Evolutionary conservation across 2,888 invertebrate species (phyloP).

Genomic region (Phorcus lineatus): DNA sequence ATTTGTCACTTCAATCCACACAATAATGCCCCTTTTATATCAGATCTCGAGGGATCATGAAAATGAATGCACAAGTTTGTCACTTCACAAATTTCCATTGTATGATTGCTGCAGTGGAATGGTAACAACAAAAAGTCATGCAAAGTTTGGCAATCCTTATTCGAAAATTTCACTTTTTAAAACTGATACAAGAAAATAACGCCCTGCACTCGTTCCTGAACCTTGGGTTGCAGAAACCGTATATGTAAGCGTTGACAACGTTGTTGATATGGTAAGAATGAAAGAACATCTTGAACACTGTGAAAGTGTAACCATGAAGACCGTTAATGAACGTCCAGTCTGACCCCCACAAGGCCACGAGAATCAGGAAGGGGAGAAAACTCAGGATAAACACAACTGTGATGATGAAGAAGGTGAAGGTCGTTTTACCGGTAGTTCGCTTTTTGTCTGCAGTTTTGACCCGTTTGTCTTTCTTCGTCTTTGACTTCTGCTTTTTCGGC

Average conservation of each 20-base stretch:
- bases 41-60: too few species aligned
- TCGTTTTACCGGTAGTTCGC: neutral
- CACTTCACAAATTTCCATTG: too few species aligned
- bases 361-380: constrained; percentile 11
- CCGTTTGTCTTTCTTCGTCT: neutral
- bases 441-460: neutral
- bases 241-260: constrained; percentile 10
- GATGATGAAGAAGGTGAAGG: constrained; percentile 23
- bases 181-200: neutral
- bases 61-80: too few species aligned
- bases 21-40: too few species aligned
- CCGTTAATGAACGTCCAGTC: constrained; percentile 9
- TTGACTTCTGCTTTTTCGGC: neutral
- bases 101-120: too few species aligned
- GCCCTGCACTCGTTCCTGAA: neutral
- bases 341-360: constrained; percentile 13
- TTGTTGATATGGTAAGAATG: constrained; percentile 15
- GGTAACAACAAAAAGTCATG: neutral
- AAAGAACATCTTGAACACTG: constrained; percentile 11
- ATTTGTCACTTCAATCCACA: too few species aligned
- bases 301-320: constrained; percentile 2
- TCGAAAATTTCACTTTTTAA: neutral
- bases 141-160: neutral
- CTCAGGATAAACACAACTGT: constrained; percentile 10
- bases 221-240: constrained; percentile 13